Evolutionary conservation across 2,797 vertebrate species (phyloP).

Genomic region (Pseudomugil gertrudae): DNA sequence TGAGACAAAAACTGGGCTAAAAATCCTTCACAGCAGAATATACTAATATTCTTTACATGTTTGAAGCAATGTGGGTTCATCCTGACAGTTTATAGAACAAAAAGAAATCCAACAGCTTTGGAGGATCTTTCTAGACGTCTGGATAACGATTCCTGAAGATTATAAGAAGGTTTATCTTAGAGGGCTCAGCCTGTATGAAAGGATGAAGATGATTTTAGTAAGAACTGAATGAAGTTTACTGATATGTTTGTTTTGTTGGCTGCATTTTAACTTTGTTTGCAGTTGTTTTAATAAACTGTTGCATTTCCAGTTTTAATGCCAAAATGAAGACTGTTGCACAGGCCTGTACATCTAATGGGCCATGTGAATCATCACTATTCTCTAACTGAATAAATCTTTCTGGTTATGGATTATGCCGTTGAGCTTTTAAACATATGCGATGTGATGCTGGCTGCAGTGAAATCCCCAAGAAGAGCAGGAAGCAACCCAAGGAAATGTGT

Average conservation of each 20-base stretch:
- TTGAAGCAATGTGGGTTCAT: neutral
- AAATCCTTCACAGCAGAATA: neutral
- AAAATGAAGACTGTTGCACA: constrained; percentile 2
- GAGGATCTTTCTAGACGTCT: neutral
- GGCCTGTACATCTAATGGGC: constrained; percentile 25
- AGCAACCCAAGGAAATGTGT: constrained; percentile 57
- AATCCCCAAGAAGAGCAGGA: constrained; percentile 69
- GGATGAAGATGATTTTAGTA: neutral
- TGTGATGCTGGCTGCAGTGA: constrained; percentile 45
- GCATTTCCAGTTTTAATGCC: neutral
- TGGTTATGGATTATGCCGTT: constrained; percentile 17
- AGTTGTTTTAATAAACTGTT: neutral
- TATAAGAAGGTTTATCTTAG: neutral
- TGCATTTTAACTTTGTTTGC: neutral
- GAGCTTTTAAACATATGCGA: constrained; percentile 67
- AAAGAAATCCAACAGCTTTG: neutral
- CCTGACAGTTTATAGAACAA: neutral
- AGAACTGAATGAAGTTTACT: neutral
- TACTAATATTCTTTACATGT: neutral
- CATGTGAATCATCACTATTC: constrained; percentile 17
- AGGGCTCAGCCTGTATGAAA: neutral
- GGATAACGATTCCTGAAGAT: neutral
- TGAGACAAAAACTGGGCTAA: neutral
- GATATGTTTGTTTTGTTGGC: neutral
- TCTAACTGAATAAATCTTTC: constrained; percentile 10